Percentiles rank a stretch among this genome's conserved stretches.
These are phyloP conservation scores for Pampus argenteus DNA, from an alignment of 2,797 vertebrate genomes.

Conservation along the genomic window DNA sequence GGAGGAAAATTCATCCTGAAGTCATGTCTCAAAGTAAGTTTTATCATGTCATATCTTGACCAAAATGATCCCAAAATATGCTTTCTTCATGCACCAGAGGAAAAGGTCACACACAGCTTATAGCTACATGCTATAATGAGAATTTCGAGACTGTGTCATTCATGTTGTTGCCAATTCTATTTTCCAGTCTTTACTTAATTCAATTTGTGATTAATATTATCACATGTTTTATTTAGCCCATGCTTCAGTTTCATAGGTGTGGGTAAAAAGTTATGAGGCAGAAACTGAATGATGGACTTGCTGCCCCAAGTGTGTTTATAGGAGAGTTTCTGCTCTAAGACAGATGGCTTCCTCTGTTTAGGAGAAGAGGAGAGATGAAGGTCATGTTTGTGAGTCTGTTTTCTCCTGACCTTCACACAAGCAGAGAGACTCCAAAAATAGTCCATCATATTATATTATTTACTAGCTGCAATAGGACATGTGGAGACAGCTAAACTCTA, in stretches of 20 bases:
- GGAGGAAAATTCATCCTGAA: not conserved
- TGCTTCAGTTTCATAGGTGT: not conserved
- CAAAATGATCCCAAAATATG: not conserved
- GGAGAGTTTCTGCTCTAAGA: slow-evolving; percentile 48
- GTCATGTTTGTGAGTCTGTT: slow-evolving; percentile 55
- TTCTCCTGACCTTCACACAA: slow-evolving; percentile 43
- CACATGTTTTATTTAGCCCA: not conserved
- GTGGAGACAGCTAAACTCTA: not conserved
- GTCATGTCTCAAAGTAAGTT: too few species aligned
- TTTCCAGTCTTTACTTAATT: not conserved
- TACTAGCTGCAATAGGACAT: slow-evolving; percentile 6
- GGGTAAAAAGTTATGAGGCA: slow-evolving; percentile 14
- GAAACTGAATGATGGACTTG: slow-evolving; percentile 48
- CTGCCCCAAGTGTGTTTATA: slow-evolving; percentile 43
- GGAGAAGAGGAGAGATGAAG: slow-evolving; percentile 66
- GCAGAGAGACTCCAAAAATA: slow-evolving; percentile 43
- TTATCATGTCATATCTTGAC: not conserved
- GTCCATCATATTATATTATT: slow-evolving; percentile 15
- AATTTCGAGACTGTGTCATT: not conserved
- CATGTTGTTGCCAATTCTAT: not conserved
- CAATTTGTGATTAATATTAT: not conserved
- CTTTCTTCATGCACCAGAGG: not conserved
- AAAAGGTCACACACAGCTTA: slow-evolving; percentile 1
- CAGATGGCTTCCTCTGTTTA: slow-evolving; percentile 63
- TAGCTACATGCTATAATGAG: not conserved